Evolutionary conservation across 2,113 vertebrate species (phyloP), one percentile per base, ranked within the genome.

Genomic region (Cinclus cinclus): DNA sequence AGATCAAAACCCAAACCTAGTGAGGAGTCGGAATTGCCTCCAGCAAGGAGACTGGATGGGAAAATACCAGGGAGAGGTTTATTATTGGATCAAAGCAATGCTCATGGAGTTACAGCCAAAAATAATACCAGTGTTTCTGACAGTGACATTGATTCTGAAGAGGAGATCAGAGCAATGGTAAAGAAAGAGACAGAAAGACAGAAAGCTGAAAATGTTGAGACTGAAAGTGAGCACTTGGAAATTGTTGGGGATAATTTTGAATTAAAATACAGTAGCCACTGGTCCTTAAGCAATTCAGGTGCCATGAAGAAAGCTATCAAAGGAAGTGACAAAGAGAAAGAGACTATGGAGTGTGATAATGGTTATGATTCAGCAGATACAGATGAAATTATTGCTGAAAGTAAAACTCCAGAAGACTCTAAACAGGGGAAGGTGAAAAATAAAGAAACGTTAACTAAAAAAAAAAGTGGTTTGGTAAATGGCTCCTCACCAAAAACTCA

Each of bases 351-450:
- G 75, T 95, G 95, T 5, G 95, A 98, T 62, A 95, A 96, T 24
- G 97, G 97, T 13, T 98, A 98, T 75, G 98, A 99, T 95, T 99
- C 98, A 11, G 98, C 98, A 39, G 98, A 98, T 97, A 99, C 98
- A 4, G 99, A 99, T 97, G 98, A 99, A 97, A 98, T 99, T 59
- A 97, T 99, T 67, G 97, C 97, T 33, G 96, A 95, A 88, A 97
- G 96, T 71, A 98, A 97, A 97, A 94, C 35, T 49, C 31, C 37
- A 41, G 71, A 94, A 86, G 67, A 59, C 37, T 87, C 67, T 31
- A 60, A 92, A 80, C 50, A 62, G 25, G 12, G 17, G 8, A 71
- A 39, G 22, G n/a, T 60, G 31, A 76, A 92, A 78, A 89, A 62
- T 23, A 79, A 71, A 87, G 60, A 79, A 94, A 81, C 28, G 39